Base-by-base conservation (phyloP, 2,113 vertebrate species). In the Tachysurus vachellii region DNA sequence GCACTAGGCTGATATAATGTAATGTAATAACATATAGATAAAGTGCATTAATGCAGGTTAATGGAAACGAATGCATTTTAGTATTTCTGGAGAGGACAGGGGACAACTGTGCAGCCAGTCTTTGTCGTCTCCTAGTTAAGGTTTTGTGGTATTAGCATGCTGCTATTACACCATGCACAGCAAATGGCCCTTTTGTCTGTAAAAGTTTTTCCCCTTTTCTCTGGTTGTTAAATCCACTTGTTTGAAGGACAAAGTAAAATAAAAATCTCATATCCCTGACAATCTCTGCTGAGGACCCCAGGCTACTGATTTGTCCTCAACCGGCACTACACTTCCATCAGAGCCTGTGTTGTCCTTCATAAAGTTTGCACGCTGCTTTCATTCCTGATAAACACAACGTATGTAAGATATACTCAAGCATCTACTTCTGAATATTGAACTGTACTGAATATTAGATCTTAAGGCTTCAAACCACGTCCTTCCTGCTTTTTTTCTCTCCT, bases 371-470 rank as follows among this genome's bases (percentile, higher is more conserved):
- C 14, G 31, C 4, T 19, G 8, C 28, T 36, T 54, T 66, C 62
- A 31, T 83, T 56, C 62, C 44, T 4, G 47, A 83, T 54, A 53
- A 54, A 44, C 50, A 16, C 50, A 21, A 83, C 2, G 62, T 68
- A 44, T 53, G 42, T 44, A 5, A 54, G 64, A 64, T 5, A 12
- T 36, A 28, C 53, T 57, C 77, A 57, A 19, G 44, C 71, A 12
- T 76, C 61, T 19, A 0, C 23, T 83, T 13, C 8, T 53, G 44
- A 54, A 61, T 12, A 85, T 19, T 77, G 14, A 28, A 28, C 54
- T 53, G 7, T 16, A 62, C 26, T 66, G 44, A 68, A 80, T 68
- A 80, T 86, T 68, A 54, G 59, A 47, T 79, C 75, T 23, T 64
- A 64, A 64, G 26, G n/a, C 11, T 76, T 76, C 36, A 26, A 14